Conservation (phyloP, 2,113 vertebrate species). For the Ancistrus triradiatus region DNA sequence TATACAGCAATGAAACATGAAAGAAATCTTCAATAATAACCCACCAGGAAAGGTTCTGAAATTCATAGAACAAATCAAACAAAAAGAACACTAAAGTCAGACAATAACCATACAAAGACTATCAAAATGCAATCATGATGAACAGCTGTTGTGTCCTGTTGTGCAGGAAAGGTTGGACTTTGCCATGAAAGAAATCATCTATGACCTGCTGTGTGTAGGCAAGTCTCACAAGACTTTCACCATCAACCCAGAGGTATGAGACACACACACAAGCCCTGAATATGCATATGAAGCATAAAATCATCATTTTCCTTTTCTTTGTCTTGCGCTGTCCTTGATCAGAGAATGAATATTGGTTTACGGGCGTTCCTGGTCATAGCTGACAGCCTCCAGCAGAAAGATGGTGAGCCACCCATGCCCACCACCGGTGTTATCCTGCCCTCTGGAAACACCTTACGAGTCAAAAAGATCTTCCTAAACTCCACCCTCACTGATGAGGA, state of each 20-base stretch:
- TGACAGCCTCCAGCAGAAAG: constrained; percentile 96
- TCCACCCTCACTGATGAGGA: constrained; percentile 98
- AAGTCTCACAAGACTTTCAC: constrained; percentile 98
- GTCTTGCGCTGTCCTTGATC: constrained; percentile 17
- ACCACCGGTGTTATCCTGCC: constrained; percentile 95
- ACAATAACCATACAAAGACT: too few species aligned
- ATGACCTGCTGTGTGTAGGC: constrained; percentile 97
- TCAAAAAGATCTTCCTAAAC: constrained; percentile 98
- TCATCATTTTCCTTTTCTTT: background rate
- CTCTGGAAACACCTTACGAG: constrained; percentile 96
- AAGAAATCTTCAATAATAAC: too few species aligned
- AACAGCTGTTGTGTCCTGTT: background rate
- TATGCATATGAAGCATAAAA: background rate
- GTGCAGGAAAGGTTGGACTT: constrained; percentile 98
- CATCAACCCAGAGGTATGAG: constrained; percentile 94
- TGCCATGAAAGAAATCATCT: constrained; percentile 99
- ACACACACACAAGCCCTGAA: constrained; percentile 1
- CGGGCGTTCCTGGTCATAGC: constrained; percentile 97
- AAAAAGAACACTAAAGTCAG: too few species aligned
- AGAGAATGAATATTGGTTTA: constrained; percentile 99
- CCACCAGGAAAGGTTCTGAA: too few species aligned
- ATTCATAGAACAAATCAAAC: too few species aligned
- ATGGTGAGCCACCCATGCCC: constrained; percentile 96
- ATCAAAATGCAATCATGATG: too few species aligned
- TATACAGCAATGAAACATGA: too few species aligned